phyloP scores from a whole-genome alignment of 2,888 invertebrate species.

The Taphrorychus bicolor region DNA sequence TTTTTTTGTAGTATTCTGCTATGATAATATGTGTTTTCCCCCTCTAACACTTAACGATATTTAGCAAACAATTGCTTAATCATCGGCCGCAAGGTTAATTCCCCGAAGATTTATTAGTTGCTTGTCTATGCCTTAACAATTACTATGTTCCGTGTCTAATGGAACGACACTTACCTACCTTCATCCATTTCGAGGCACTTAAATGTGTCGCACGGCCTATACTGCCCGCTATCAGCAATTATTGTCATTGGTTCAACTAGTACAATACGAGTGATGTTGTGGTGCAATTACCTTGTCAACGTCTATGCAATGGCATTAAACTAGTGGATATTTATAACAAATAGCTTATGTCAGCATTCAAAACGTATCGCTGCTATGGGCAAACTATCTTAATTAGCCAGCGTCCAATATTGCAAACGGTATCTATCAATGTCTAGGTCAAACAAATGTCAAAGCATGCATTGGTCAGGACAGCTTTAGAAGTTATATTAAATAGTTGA shows the following conservation, averaged over 20 bases:
- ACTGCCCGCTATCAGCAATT: neutral
- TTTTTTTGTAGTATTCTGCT: too few species aligned
- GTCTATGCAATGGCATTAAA: neutral
- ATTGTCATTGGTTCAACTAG: neutral
- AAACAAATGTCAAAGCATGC: neutral
- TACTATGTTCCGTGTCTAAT: neutral
- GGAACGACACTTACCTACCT: neutral
- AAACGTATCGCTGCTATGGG: too few species aligned
- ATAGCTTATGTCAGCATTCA: too few species aligned
- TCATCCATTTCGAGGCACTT: neutral
- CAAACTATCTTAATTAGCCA: neutral
- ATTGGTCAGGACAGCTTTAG: neutral
- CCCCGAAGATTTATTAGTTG: too few species aligned
- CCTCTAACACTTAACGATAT: too few species aligned
- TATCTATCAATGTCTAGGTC: neutral
- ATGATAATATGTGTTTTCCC: too few species aligned
- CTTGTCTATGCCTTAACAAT: neutral
- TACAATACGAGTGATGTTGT: neutral
- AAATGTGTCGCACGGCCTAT: neutral
- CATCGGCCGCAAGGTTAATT: too few species aligned
- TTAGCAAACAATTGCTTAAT: too few species aligned
- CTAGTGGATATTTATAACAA: too few species aligned
- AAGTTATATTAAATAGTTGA: too few species aligned
- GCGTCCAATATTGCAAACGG: neutral
- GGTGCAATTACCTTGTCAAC: neutral